phyloP scores from a whole-genome alignment of 2,888 invertebrate species.

The Ischnura elegans region DNA sequence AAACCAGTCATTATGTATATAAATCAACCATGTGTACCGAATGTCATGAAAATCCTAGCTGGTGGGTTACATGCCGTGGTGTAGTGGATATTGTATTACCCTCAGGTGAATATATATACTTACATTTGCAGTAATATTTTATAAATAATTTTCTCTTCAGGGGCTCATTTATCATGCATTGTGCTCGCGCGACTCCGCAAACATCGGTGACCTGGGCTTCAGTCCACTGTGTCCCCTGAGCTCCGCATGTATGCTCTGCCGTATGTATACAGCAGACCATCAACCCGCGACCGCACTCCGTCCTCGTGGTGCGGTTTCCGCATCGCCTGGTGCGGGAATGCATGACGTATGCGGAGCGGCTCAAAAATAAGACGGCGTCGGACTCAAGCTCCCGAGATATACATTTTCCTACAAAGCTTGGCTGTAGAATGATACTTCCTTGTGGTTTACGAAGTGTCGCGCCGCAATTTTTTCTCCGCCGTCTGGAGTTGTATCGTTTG shows the following conservation, averaged over 20 bases:
- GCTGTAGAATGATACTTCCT: not conserved
- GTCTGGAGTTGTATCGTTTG: not conserved
- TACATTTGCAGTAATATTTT: too few species aligned
- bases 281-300: slow-evolving; percentile 4
- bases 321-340: not conserved
- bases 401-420: not conserved
- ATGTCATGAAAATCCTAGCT: too few species aligned
- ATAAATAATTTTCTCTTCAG: too few species aligned
- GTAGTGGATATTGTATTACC: too few species aligned
- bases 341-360: not conserved
- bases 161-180: too few species aligned
- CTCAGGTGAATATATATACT: too few species aligned
- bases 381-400: not conserved
- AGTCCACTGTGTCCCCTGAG: not conserved
- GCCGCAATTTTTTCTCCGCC: not conserved
- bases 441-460: not conserved
- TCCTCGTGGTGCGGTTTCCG: slow-evolving; percentile 55
- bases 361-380: not conserved
- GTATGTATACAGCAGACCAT: not conserved
- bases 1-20: too few species aligned
- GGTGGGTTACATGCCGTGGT: too few species aligned
- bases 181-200: not conserved
- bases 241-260: not conserved
- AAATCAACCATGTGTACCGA: too few species aligned
- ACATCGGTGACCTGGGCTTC: not conserved